Percentiles rank a stretch among this genome's conserved stretches.
These are phyloP conservation scores for Saturnia pavonia DNA, from an alignment of 2,888 invertebrate species.

Conservation along the genomic window DNA sequence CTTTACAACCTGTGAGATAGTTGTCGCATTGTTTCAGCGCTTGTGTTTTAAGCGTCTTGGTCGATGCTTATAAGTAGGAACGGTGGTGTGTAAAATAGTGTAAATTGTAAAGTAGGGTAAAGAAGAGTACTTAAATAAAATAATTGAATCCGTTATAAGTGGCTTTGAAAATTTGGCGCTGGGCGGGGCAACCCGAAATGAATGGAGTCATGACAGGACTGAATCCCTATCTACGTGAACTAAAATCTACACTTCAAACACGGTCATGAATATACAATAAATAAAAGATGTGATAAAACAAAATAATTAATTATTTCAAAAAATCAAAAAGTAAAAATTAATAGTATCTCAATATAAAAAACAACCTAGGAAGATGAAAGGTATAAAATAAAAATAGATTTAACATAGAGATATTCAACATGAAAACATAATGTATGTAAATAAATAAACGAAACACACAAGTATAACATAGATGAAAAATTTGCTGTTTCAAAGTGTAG, in stretches of 20 bases:
- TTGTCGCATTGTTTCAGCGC: conserved; percentile 51
- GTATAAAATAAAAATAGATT: conserved; percentile 23
- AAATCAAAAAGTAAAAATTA: conserved; percentile 21
- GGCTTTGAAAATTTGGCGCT: conserved; percentile 71
- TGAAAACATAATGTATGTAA: conserved; percentile 24
- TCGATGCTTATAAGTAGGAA: conserved; percentile 33
- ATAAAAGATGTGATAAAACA: conserved; percentile 19
- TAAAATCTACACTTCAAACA: conserved; percentile 70
- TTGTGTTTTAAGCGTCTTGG: conserved; percentile 61
- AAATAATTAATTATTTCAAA: conserved; percentile 15
- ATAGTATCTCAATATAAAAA: conserved; percentile 5
- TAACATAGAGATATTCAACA: conserved; percentile 22
- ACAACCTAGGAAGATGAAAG: conserved; percentile 18
- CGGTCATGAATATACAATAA: conserved; percentile 21
- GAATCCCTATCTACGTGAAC: conserved; percentile 67
- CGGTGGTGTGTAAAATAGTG: conserved; percentile 61
- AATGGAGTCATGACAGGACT: conserved; percentile 51
- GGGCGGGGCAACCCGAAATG: conserved; percentile 77
- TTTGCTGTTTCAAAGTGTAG: conserved; percentile 69
- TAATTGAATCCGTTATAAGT: conserved; percentile 48
- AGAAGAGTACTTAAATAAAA: conserved; percentile 51
- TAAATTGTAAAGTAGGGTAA: conserved; percentile 65
- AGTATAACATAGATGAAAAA: conserved; percentile 21
- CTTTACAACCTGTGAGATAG: conserved; percentile 55
- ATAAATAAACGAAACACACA: conserved; percentile 21